phyloP scores from a whole-genome alignment of 1,140 invertebrate genomes.

The Lepidurus packardi region DNA sequence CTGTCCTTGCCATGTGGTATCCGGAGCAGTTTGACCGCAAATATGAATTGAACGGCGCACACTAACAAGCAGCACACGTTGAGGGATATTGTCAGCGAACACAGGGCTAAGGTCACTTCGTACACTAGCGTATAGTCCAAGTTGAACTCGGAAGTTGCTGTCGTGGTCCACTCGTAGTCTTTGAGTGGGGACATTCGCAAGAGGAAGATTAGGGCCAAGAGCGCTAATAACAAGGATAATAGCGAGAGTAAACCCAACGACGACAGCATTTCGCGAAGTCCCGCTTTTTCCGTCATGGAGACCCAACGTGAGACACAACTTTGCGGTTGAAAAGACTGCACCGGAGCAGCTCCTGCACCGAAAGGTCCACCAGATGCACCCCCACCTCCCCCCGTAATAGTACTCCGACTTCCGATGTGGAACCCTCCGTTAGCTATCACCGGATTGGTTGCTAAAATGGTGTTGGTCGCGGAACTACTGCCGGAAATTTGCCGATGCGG shows the following conservation, averaged over 20 bases:
- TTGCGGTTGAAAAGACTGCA: slow-evolving; percentile 2
- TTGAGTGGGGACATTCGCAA: slow-evolving; percentile 69
- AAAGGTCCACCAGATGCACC: slow-evolving; percentile 45
- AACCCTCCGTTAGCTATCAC: slow-evolving; percentile 42
- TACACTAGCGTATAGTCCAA: slow-evolving; percentile 75
- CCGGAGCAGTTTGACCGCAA: slow-evolving; percentile 81
- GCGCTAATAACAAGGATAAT: slow-evolving; percentile 70
- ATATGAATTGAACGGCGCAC: slow-evolving; percentile 88
- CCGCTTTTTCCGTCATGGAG: slow-evolving; percentile 51
- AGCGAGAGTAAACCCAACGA: slow-evolving; percentile 77
- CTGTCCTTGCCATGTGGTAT: slow-evolving; percentile 43
- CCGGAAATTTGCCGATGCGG: slow-evolving; percentile 4
- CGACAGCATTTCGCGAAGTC: slow-evolving; percentile 72
- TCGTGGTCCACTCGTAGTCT: slow-evolving; percentile 23
- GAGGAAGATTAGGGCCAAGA: slow-evolving; percentile 76
- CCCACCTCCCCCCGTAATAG: no score
- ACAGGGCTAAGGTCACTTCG: slow-evolving; percentile 81
- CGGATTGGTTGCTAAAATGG: not conserved
- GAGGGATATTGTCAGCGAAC: slow-evolving; percentile 75
- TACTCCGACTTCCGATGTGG: slow-evolving; percentile 49
- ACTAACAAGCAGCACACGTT: slow-evolving; percentile 86
- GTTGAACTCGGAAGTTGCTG: not conserved
- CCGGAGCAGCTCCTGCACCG: slow-evolving; percentile 8
- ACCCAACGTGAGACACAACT: slow-evolving; percentile 38
- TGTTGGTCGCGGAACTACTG: not conserved